Percentiles rank a stretch among this genome's conserved stretches.
Conservation (phyloP, 1,140 invertebrate species). For the Ditylenchus dipsaci region DNA sequence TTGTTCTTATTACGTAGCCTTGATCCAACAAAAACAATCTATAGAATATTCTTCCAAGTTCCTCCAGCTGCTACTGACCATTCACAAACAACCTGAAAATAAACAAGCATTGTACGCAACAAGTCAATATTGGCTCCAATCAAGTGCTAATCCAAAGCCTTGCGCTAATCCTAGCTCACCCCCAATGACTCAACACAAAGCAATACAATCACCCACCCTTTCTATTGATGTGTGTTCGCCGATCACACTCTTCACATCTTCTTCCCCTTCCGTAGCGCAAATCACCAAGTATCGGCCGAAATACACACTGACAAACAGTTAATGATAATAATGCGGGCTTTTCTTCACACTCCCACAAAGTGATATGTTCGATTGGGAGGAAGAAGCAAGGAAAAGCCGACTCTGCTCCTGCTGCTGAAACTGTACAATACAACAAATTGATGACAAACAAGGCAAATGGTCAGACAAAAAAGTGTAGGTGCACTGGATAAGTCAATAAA, state of each 20-base stretch:
- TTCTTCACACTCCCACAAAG: no score
- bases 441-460: no score
- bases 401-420: no score
- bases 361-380: no score
- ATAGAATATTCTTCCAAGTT: background rate
- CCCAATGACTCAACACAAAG: background rate
- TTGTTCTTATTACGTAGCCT: background rate
- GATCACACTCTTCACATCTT: background rate
- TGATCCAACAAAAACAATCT: no score
- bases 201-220: background rate
- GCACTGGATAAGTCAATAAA: no score
- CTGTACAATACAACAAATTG: no score
- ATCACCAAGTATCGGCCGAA: background rate
- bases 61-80: background rate
- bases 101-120: background rate
- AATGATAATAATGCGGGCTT: no score
- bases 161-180: background rate
- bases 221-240: background rate
- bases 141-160: no score
- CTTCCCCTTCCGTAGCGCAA: background rate
- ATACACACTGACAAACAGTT: background rate
- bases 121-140: background rate
- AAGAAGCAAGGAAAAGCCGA: no score
- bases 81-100: background rate
- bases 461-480: no score